Base-by-base conservation (phyloP, 2,113 vertebrate species). In the Charina bottae region DNA sequence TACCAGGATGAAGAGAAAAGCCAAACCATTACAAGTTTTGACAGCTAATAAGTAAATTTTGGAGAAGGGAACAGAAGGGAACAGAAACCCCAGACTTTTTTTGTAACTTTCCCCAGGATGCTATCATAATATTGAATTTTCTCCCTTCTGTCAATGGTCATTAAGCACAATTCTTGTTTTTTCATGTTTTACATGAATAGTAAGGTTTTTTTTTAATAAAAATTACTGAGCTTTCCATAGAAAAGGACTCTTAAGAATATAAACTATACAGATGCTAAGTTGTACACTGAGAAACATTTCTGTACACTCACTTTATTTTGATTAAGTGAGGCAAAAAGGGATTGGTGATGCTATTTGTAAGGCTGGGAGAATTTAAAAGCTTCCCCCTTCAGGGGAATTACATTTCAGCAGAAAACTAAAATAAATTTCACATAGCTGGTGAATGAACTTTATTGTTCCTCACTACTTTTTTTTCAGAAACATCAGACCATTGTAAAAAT, bases 141-240 rank as follows among this genome's bases (percentile, higher is more conserved):
- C 95, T 23, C 37, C 88, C 15, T 95, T 94, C 93, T 94, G 95
- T 96, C 96, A 93, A 96, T 95, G 96, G 96, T 94, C 94, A 95
- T 89, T 93, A 95, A 95, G 95, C 90, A 91, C 62, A 96, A 96
- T 95, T 95, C 96, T 96, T 96, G 17, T 78, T 78, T n/a, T 94
- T 96, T 97, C 97, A 98, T 97, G 97, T 98, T 97, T 98, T 97
- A 97, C 97, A 98, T 97, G 97, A 98, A 98, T 96, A 97, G 96
- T 96, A 97, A 94, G 95, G 95, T 97, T 96, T 96, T 98, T 97
- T 98, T 97, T 97, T 97, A 97, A 97, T 98, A 98, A 98, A 97
- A 98, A 98, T 97, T 97, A 97, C 97, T 97, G 95, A 97, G 96
- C 96, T 98, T 98, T 97, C 98, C 98, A 97, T 95, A 98, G 97